phyloP scores from a whole-genome alignment of 2,797 vertebrate genomes.

The Leptoclinus maculatus region DNA sequence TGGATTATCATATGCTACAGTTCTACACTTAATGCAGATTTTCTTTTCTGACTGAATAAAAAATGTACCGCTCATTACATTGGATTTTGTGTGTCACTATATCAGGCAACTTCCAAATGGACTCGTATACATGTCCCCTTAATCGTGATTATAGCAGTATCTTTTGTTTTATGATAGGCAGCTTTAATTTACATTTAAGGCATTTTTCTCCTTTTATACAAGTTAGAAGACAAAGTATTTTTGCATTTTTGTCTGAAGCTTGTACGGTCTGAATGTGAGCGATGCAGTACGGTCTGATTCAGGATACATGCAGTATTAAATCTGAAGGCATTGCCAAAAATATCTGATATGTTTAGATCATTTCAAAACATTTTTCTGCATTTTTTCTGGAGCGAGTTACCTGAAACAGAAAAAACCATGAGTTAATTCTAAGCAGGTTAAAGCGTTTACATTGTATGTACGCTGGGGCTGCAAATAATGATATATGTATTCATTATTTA shows the following conservation, averaged over 20 bases:
- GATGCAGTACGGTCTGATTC: not conserved
- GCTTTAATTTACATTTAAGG: constrained; percentile 42
- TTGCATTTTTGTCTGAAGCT: not conserved
- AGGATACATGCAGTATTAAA: not conserved
- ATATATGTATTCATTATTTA: not conserved
- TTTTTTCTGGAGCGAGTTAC: not conserved
- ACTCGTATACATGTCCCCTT: constrained; percentile 33
- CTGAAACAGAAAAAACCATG: not conserved
- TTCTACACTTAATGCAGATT: constrained; percentile 42
- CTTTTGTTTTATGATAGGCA: constrained; percentile 38
- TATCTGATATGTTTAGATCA: not conserved
- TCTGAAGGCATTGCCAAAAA: not conserved
- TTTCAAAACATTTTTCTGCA: not conserved
- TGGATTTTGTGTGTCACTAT: constrained; percentile 57
- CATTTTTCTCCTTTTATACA: constrained; percentile 21
- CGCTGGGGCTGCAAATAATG: not conserved
- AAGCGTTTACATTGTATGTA: not conserved
- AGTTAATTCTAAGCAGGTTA: not conserved
- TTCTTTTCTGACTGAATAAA: constrained; percentile 63
- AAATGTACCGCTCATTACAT: constrained; percentile 65
- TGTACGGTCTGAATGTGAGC: not conserved
- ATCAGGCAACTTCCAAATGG: constrained; percentile 60
- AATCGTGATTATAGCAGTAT: constrained; percentile 26
- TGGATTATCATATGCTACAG: constrained; percentile 64
- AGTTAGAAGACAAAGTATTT: constrained; percentile 21